Base-by-base conservation (phyloP, 2,113 vertebrate species). In the Steatornis caripensis region DNA sequence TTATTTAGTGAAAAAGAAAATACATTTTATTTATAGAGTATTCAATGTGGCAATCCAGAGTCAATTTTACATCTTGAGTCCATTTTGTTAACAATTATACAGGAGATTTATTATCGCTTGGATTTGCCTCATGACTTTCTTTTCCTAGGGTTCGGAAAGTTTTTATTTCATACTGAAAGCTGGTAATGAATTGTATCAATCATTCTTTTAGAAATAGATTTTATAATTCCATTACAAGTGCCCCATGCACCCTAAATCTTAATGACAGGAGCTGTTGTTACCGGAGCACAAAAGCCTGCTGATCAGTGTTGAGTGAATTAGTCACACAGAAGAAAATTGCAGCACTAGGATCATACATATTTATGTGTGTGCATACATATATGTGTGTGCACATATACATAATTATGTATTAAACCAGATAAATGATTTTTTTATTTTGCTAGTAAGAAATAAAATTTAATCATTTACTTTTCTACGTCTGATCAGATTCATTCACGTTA, bases 11-110 rank as follows among this genome's bases (percentile, higher is more conserved):
- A 93, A 97, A 97, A 97, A 95, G 21, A 78, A 94, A 97, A 93
- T 83, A 94, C 86, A 20, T 95, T 96, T 95, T 97, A 95, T 96
- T 97, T 94, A 97, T 94, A 87, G 80, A 92, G 94, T 89, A 95
- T 68, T 90, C 70, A 94, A 61, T 24, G 27, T 21, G 71, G 89
- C 21, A 69, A n/a, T 23, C 76, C 39, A 68, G 65, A 96, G 75
- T 64, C 69, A 77, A 54, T 91, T 96, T 96, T 94, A 58, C 8
- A 21, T 91, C 46, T 45, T 39, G 37, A 92, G 43, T 54, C 36
- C 55, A 51, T 95, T 96, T 92, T 82, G 80, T 83, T 86, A 90
- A 62, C 55, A 68, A 71, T 92, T 95, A 79, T 65, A 69, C 30
- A 61, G 58, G 77, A 91, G 87, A 95, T 91, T 85, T 96, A 92